Evolutionary conservation across 1,140 invertebrate genomes (phyloP), one percentile per base, ranked within the genome.

Genomic region (Dendroctonus valens): DNA sequence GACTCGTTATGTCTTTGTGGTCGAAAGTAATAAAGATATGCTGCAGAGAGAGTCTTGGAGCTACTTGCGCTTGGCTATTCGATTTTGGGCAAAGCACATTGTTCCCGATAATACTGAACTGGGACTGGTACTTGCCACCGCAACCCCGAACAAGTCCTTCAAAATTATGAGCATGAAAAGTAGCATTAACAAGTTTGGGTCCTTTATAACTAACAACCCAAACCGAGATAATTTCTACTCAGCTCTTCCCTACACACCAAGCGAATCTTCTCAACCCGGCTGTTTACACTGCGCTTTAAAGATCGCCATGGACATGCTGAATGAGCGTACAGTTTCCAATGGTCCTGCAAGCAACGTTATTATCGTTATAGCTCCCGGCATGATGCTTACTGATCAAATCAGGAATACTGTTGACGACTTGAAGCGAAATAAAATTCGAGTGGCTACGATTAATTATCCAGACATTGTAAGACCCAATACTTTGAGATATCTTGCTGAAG

Each of bases 21-120:
- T 85, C 15, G 83, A 84, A n/a, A 82, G 83, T 66, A 82, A 81
- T 4, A 80, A 82, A 72, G 80, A 83, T 51, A 84, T 83, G 81
- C 70, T 79, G 39, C 74, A 81, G 11, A 77, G 83, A 73, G 84
- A 86, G 74, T 83, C 83, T 39, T 86, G 84, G 84, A 82, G 78
- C 65, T 86, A 83, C 73, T 73, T 86, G 46, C 75, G 84, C 51
- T 77, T 79, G 41, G 84, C 84, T 5, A 79, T 85, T 62, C 77
- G 84, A 42, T 84, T 85, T 70, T 83, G 84, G 77, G 81, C 82
- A 12, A 76, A 82, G 26, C 80, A 82, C 54, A 82, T 84, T 72
- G 69, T 85, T 5, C 80, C 81, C 0, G 72, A 75, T 14, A 80
- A 80, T 67, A 79, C 80, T 2, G 82, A 84, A 76, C 74, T 83